phyloP scores from a whole-genome alignment of 2,888 invertebrate genomes.

The Eudasyphora cyanicolor region DNA sequence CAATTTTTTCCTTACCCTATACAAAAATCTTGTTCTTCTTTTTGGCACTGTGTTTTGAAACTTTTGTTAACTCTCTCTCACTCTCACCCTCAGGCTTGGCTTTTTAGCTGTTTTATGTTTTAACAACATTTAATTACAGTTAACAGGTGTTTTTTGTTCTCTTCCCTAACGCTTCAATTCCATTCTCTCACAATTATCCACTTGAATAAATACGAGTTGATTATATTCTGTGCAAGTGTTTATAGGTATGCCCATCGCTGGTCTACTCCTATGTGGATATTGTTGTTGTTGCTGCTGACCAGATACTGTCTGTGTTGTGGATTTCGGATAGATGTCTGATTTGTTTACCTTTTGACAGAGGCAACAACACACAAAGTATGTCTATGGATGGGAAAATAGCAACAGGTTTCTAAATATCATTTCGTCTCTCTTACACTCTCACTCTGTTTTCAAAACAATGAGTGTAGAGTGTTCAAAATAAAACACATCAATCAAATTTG shows the following conservation, averaged over 20 bases:
- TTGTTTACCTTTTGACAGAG: not conserved
- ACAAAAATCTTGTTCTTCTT: constrained; percentile 17
- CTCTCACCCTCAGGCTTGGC: too few relatives aligned
- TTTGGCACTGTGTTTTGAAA: not conserved
- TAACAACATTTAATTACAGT: not conserved
- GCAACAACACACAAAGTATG: too few relatives aligned
- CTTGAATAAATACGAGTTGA: not conserved
- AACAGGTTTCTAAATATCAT: constrained; percentile 30
- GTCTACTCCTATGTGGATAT: not conserved
- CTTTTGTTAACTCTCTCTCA: constrained; percentile 13
- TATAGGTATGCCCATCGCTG: too few relatives aligned
- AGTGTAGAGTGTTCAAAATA: not conserved
- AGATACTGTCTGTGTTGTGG: too few relatives aligned
- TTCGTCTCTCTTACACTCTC: too few relatives aligned
- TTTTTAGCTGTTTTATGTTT: not conserved
- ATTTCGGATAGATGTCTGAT: not conserved
- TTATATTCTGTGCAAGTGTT: not conserved
- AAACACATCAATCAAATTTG: not conserved
- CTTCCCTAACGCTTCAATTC: not conserved
- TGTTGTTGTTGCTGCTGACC: too few relatives aligned
- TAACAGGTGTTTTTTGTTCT: constrained; percentile 28
- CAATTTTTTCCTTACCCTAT: not conserved
- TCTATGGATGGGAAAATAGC: not conserved
- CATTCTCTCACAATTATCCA: not conserved
- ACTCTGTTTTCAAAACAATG: not conserved